Evolutionary conservation across 2,113 vertebrate genomes (phyloP), one percentile per base, ranked within the genome.

Genomic region (Callithrix jacchus): DNA sequence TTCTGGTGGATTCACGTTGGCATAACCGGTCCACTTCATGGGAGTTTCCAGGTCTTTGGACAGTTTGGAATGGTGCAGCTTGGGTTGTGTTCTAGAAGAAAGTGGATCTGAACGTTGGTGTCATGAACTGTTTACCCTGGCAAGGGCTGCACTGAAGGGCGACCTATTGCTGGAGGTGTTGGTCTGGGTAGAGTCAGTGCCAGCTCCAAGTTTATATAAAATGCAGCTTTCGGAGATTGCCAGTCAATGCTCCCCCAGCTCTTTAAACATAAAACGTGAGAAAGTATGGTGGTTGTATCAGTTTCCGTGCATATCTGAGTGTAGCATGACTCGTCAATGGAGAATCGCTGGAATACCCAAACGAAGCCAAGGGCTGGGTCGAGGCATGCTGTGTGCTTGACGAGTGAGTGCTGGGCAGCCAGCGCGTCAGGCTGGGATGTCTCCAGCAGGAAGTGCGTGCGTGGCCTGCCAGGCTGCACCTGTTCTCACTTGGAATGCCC

Each of bases 221-320:
- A 97, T 96, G 97, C 95, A 92, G 92, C 96, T 98, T 98, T 93
- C 96, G 97, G 96, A 96, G 97, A 82, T 97, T 92, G 86, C 82
- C 85, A 71, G 52, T 94, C 87, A 97, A 64, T 89, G 94, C 87
- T 96, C 58, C 86, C 17, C 37, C 13, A 68, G 89, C 45, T 61
- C 96, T 95, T 21, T 64, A 94, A 90, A 92, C 27, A 32, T 71
- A 74, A 79, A 82, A 89, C 79, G 90, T 90, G 95, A 90, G 93
- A 95, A 96, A 93, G 95, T 49, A 27, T 13, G 0, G 95, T 95
- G 25, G 17, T 91, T 82, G 87, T 92, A 66, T 87, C 87, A 0
- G 0, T 96, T 96, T 42, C 80, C 91, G 83, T 87, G 3, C 1
- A 3, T 9, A 9, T 96, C 95, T 89, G 95, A 97, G 91, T 40